Conservation (phyloP, 2,888 invertebrate genomes). For the Pachydiplax longipennis region DNA sequence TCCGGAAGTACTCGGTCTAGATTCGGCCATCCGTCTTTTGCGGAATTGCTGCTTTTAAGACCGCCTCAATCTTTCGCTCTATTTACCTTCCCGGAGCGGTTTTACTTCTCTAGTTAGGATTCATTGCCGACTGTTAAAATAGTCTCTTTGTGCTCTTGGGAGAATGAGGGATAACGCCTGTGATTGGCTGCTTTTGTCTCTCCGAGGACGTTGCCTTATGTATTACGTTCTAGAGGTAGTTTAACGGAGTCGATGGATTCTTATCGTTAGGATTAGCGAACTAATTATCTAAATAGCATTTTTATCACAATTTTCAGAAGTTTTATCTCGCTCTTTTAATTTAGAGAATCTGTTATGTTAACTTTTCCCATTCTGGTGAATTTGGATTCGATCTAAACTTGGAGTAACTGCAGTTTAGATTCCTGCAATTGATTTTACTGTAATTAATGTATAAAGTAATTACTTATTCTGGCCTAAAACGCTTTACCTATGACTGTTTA, state of each 20-base stretch:
- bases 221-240: too few species aligned
- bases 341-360: too few species aligned
- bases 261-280: too few species aligned
- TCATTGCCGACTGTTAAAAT: not conserved
- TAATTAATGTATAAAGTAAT: too few species aligned
- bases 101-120: not conserved
- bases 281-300: not conserved
- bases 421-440: too few species aligned
- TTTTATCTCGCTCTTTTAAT: too few species aligned
- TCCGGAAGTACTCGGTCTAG: not conserved
- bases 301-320: not conserved
- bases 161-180: not conserved
- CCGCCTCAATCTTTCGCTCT: not conserved
- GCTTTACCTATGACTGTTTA: too few species aligned
- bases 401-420: too few species aligned
- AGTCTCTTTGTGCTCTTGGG: not conserved
- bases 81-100: not conserved
- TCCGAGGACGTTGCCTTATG: not conserved
- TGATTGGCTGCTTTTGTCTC: not conserved
- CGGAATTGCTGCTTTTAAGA: not conserved
- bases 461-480: too few species aligned
- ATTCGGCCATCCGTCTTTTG: not conserved
- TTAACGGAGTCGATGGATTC: too few species aligned
- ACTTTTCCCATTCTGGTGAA: too few species aligned
- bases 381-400: too few species aligned